phyloP scores from a whole-genome alignment of 2,113 vertebrate genomes.

The Micromys minutus region DNA sequence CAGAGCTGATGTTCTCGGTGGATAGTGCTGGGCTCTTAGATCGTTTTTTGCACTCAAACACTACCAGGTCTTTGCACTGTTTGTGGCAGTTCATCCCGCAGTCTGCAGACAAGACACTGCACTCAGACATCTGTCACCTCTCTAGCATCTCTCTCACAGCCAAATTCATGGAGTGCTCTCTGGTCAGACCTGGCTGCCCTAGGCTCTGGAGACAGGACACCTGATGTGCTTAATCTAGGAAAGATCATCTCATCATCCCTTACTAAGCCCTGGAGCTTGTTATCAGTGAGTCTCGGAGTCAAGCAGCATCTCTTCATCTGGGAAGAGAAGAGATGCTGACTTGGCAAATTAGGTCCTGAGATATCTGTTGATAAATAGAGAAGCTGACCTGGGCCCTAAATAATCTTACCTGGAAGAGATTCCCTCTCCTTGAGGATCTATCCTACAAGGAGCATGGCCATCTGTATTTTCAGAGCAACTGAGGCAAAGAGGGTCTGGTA shows the following conservation, averaged over 20 bases:
- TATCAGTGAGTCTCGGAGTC: neutral
- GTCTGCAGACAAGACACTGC: conserved; percentile 85
- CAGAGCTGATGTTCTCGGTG: conserved; percentile 87
- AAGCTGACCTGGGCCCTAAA: neutral
- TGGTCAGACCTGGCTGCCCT: neutral
- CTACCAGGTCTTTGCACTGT: conserved; percentile 97
- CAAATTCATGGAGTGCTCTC: neutral
- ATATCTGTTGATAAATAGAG: neutral
- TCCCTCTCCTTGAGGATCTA: neutral
- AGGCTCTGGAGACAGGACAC: neutral
- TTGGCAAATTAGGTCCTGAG: neutral
- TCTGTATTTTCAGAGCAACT: neutral
- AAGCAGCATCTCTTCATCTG: neutral
- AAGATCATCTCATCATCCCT: neutral
- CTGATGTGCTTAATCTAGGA: neutral
- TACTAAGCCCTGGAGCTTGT: neutral
- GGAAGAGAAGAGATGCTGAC: neutral
- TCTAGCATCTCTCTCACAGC: neutral
- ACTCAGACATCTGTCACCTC: conserved; percentile 33
- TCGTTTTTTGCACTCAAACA: conserved; percentile 97
- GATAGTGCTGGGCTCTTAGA: conserved; percentile 82
- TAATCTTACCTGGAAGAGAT: neutral
- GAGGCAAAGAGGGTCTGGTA: neutral
- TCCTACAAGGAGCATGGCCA: neutral
- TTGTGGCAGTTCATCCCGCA: conserved; percentile 98